A percentile compares a stretch with the other conserved stretches of the same genome.
These are phyloP conservation scores for Akabosia matsudoensis DNA, from an alignment of 1,140 invertebrate species.

Conservation along the genomic window DNA sequence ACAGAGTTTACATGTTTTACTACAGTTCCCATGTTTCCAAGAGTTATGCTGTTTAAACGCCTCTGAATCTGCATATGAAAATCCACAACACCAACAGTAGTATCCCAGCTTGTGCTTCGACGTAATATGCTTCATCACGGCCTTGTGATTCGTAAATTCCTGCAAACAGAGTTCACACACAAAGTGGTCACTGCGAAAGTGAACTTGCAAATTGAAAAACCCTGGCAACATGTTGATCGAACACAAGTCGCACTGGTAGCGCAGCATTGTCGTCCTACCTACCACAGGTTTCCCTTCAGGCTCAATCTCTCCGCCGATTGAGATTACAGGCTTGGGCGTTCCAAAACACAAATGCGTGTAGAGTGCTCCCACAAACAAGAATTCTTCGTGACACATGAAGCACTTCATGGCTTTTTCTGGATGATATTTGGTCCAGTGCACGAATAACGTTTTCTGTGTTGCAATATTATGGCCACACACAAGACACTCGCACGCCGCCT, in stretches of 20 bases:
- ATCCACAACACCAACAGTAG: constrained; percentile 77
- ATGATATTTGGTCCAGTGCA: constrained; percentile 43
- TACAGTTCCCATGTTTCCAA: constrained; percentile 86
- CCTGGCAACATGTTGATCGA: constrained; percentile 62
- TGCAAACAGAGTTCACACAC: constrained; percentile 81
- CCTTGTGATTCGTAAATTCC: constrained; percentile 69
- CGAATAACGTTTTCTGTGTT: constrained; percentile 35
- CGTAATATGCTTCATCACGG: constrained; percentile 78
- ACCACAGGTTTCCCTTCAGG: neutral
- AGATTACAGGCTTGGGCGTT: constrained; percentile 37
- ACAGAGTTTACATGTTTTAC: constrained; percentile 76
- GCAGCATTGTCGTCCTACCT: constrained; percentile 31
- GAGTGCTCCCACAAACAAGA: constrained; percentile 44
- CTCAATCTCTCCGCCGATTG: constrained; percentile 15
- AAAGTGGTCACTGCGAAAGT: constrained; percentile 74
- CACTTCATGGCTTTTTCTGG: constrained; percentile 41
- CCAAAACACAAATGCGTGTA: constrained; percentile 45
- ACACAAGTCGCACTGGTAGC: constrained; percentile 44
- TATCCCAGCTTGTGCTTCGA: constrained; percentile 77
- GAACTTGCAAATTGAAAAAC: constrained; percentile 78
- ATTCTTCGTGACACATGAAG: constrained; percentile 43
- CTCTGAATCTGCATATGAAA: constrained; percentile 77
- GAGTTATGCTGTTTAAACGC: constrained; percentile 82
- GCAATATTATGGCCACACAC: constrained; percentile 33
- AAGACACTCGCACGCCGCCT: constrained; percentile 43